Percentiles rank a stretch among this genome's conserved stretches.
Evolutionary conservation across 92 coral and sea anemone species (phyloP).

Genomic region (Epizoanthus scotinus): DNA sequence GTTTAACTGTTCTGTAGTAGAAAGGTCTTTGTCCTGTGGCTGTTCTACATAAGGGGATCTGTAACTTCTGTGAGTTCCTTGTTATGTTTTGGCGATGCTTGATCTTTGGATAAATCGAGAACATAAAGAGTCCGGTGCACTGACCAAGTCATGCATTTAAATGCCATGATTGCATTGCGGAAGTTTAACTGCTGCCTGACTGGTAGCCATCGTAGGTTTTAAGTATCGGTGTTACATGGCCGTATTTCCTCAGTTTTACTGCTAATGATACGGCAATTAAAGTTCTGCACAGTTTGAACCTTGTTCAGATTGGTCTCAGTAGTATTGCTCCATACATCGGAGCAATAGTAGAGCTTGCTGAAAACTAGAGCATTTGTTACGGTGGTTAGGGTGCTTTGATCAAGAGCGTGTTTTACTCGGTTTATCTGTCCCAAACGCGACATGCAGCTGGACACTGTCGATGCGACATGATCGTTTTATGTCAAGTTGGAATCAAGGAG

Average conservation of each 20-base stretch:
- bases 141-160: too few species aligned
- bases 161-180: too few species aligned
- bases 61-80: too few species aligned
- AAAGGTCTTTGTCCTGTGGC: too few species aligned
- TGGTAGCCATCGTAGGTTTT: slow-evolving; percentile 37
- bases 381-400: slow-evolving; percentile 11
- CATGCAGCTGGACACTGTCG: too few species aligned
- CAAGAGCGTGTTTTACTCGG: slow-evolving; percentile 20
- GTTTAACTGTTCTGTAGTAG: too few species aligned
- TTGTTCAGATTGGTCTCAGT: slow-evolving; percentile 23
- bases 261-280: slow-evolving; percentile 42
- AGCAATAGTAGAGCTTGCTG: slow-evolving; percentile 40
- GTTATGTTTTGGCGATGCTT: too few species aligned
- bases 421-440: slow-evolving; percentile 16
- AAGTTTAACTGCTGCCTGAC: slow-evolving; percentile 32
- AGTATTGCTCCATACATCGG: slow-evolving; percentile 33
- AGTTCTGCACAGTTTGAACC: slow-evolving; percentile 51
- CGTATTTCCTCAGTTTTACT: slow-evolving; percentile 34
- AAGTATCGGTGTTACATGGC: slow-evolving; percentile 38
- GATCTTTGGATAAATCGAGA: too few species aligned
- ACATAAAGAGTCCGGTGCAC: too few species aligned
- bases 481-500: too few species aligned
- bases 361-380: slow-evolving; percentile 42
- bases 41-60: too few species aligned
- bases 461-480: too few species aligned